phyloP scores from a whole-genome alignment of 1,140 invertebrate species.

The Scaptomyza hsui region DNA sequence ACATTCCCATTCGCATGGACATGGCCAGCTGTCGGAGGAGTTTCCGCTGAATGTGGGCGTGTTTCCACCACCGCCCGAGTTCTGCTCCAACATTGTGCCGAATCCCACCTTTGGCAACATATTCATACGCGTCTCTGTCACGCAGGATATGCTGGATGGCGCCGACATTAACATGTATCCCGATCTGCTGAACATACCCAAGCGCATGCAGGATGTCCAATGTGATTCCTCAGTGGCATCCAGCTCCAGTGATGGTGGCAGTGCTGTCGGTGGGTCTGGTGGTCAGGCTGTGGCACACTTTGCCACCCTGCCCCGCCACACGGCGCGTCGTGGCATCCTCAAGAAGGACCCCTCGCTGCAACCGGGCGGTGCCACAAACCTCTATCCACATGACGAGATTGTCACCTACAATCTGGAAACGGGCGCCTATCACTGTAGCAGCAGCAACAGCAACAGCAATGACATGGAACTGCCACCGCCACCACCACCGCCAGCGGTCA shows the following conservation, averaged over 20 bases:
- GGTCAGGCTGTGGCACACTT: conserved; percentile 84
- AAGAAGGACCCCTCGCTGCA: conserved; percentile 77
- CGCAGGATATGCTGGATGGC: conserved; percentile 87
- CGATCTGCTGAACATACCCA: conserved; percentile 89
- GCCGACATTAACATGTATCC: conserved; percentile 88
- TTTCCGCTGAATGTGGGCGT: conserved; percentile 84
- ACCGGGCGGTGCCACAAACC: conserved; percentile 54
- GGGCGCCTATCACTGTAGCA: conserved; percentile 58
- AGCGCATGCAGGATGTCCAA: conserved; percentile 85
- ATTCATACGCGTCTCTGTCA: conserved; percentile 90
- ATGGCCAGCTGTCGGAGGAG: conserved; percentile 70
- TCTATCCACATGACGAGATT: conserved; percentile 81
- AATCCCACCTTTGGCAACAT: conserved; percentile 88
- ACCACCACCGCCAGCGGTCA: conserved; percentile 68
- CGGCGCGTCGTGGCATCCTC: conserved; percentile 72
- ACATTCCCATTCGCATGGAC: conserved; percentile 52
- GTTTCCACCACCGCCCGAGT: conserved; percentile 88
- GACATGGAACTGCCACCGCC: conserved; percentile 73
- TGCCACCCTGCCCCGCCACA: conserved; percentile 86
- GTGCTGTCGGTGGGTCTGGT: conserved; percentile 48
- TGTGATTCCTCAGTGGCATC: conserved; percentile 23
- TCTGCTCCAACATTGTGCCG: conserved; percentile 86
- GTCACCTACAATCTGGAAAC: conserved; percentile 82
- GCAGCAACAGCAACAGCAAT: conserved; percentile 26
- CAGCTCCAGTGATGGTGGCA: conserved; percentile 47